Evolutionary conservation across 2,113 vertebrate species (phyloP), one percentile per base, ranked within the genome.

Genomic region (Phocoena sinus): DNA sequence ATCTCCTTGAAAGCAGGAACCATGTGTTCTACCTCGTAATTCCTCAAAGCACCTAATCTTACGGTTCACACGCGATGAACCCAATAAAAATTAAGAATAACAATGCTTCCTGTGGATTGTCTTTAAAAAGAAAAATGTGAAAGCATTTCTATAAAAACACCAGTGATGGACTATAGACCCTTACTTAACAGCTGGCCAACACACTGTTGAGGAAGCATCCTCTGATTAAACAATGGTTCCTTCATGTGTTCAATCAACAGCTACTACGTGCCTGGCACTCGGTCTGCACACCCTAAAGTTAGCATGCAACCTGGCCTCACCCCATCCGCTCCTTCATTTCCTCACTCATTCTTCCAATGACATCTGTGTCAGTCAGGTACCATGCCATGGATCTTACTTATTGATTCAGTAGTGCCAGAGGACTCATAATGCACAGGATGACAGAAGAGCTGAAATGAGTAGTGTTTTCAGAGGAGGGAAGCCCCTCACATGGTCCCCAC

Each of bases 341-440:
- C 38, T 38, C 7, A 6, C 12, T 67, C 47, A 1, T 10, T 58
- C 79, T 73, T 89, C 50, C 44, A 31, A 14, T 25, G 83, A 58
- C 47, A 2, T 36, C 31, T n/a, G 38, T 6, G 17, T 60, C 18
- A 10, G 70, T 60, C 18, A 10, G 65, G 56, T 23, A 33, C 12
- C 15, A 26, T 0, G 15, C 18, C 10, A 58, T 6, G 4, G 60
- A 10, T 31, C 38, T n/a, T 47, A 21, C 4, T 3, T 47, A 21
- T 3, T 3, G 50, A 82, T 18, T 86, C 47, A 5, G 67, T 1
- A 7, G 5, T 3, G 14, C 70, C 50, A 36, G 38, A 28, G 70
- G 8, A 14, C 60, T 68, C 36, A 28, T 3, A 2, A 38, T 13
- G 12, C 20, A 31, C 44, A 15, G 26, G 41, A 12, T 81, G 60